Conservation (phyloP, 2,797 vertebrate species). For the Darevskia nairensis region DNA sequence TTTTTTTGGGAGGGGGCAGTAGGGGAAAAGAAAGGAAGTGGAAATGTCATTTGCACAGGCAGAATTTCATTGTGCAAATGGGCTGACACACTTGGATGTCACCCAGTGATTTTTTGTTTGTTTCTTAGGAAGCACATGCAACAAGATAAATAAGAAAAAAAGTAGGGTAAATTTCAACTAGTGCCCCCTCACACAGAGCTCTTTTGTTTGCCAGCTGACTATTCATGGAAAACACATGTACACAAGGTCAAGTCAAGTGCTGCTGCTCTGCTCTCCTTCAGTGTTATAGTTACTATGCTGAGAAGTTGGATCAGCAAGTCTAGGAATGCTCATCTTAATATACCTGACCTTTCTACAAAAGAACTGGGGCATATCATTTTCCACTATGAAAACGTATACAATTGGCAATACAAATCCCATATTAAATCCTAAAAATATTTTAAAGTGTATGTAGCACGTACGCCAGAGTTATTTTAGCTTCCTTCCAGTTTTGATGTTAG, state of each 20-base stretch:
- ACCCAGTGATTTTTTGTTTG: not conserved
- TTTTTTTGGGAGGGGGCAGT: too few relatives aligned
- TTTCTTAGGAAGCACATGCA: not conserved
- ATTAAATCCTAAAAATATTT: slow-evolving; percentile 51
- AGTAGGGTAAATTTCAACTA: not conserved
- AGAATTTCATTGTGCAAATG: too few relatives aligned
- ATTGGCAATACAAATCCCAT: slow-evolving; percentile 43
- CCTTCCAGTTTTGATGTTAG: not conserved
- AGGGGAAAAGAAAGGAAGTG: too few relatives aligned
- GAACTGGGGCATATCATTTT: slow-evolving; percentile 36
- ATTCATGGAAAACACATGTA: not conserved
- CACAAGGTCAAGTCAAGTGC: slow-evolving; percentile 4
- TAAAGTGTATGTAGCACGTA: slow-evolving; percentile 21
- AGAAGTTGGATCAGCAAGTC: not conserved
- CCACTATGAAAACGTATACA: slow-evolving; percentile 41
- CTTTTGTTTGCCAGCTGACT: not conserved
- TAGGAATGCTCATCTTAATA: slow-evolving; percentile 25
- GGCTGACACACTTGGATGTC: too few relatives aligned
- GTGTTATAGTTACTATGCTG: not conserved
- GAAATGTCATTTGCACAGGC: too few relatives aligned
- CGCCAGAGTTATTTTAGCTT: slow-evolving; percentile 18
- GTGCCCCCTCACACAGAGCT: not conserved
- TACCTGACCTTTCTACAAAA: slow-evolving; percentile 44
- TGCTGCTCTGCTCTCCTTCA: not conserved
- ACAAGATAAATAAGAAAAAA: not conserved